phyloP scores from a whole-genome alignment of 1,140 invertebrate genomes.

The Ceratitis capitata region DNA sequence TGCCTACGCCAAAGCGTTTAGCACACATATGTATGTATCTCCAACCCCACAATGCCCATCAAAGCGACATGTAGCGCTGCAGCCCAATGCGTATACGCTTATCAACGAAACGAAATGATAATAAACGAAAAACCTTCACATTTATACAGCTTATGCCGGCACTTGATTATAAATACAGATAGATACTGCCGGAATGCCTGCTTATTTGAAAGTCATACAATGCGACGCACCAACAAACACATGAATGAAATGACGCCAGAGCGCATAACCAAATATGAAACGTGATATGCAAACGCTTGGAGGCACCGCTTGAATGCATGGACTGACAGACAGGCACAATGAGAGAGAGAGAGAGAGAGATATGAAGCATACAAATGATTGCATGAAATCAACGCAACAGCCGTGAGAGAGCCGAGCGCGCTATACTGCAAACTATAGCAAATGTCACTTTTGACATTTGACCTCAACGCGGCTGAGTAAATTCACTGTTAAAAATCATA shows the following conservation, averaged over 20 bases:
- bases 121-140: background rate
- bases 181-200: background rate
- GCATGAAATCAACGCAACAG: too few relatives aligned
- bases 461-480: background rate
- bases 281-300: constrained; percentile 1
- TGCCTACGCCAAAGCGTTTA: too few relatives aligned
- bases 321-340: background rate
- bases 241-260: background rate
- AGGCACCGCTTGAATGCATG: background rate
- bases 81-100: background rate
- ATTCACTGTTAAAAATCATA: background rate
- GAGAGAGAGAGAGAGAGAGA: background rate
- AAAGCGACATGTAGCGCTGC: background rate
- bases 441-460: constrained; percentile 1
- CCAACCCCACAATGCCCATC: background rate
- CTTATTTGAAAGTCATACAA: background rate
- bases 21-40: too few relatives aligned
- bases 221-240: background rate
- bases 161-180: background rate
- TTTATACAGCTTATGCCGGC: background rate
- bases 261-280: background rate
- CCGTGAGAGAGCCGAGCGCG: background rate
- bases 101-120: background rate
- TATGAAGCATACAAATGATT: too few relatives aligned
- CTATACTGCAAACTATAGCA: background rate